Base-by-base conservation (phyloP, 2,888 invertebrate species). In the Acleris literana region DNA sequence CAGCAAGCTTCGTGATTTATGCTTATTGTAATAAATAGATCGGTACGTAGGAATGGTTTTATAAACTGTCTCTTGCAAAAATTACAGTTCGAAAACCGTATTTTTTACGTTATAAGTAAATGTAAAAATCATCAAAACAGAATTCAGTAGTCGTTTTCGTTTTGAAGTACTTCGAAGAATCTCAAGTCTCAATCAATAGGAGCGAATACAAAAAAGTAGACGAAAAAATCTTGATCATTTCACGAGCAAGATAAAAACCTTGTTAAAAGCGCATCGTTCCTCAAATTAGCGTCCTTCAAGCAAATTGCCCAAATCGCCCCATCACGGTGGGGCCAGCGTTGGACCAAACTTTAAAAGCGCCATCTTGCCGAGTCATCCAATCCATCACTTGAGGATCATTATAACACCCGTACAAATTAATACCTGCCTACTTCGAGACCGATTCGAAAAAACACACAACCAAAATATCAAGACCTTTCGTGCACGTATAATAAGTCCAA, bases 351-450 rank as follows among this genome's bases (percentile, higher is more conserved):
- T 77, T 74, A 73, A 74, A 71, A 69, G 76, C 74, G 74, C 65
- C 73, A 68, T 70, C 80, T 81, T 72, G 90, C 86, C 74, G 74
- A 84, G 74, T 92, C 91, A 91, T 80, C 86, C 90, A 86, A 91
- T 92, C 90, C 91, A 92, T 92, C 91, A 91, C 81, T 11, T 13
- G 39, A 4, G 81, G 86, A 87, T 89, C 86, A 87, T 89, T 85
- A 90, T 90, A 90, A 88, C 83, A 83, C 84, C 77, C 81, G 72
- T 79, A 80, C 85, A 90, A 92, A 92, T 91, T 90, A 89, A 87
- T 90, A 91, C 91, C 91, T 90, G 90, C 86, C 88, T 72, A 77
- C 79, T 79, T 78, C 78, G 79, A 82, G 87, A 82, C 83, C 83
- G 83, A 83, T 82, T 84, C 81, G 81, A 82, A 82, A 82, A 81